Evolutionary conservation across 2,797 vertebrate genomes (phyloP), one percentile per base, ranked within the genome.

Genomic region (Gouania willdenowi): DNA sequence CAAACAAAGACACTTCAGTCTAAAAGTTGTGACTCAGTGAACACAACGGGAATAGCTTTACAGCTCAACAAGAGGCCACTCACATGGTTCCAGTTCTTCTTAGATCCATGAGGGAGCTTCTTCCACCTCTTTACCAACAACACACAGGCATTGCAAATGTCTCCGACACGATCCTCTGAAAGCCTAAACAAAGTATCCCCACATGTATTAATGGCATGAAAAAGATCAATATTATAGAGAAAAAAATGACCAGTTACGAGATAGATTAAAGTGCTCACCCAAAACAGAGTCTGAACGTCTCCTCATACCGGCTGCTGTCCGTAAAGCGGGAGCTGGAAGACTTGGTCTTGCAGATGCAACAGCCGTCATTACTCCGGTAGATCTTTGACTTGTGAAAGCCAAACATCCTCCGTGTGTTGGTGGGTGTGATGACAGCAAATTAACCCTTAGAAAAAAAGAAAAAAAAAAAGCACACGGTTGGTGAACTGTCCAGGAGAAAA

Each of bases 51-150:
- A n/a, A n/a, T n/a, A 25, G 8, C 7, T 4, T 2, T 4, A 4
- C 26, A 25, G 17, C 27, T 3, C 1, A 2, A 1, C 30, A 4
- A 13, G 1, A 4, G 6, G 4, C 29, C 8, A 63, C 83, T 62
- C 83, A 91, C 90, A 55, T 91, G 90, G 65, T 83, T 92, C 89
- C 90, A 92, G 77, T 91, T 91, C 72, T 90, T 91, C 69, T 91
- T 90, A 17, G 89, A 91, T 20, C 90, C 91, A 42, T 81, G 74
- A 1, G 91, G 90, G 5, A 91, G 75, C 52, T 91, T 92, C 57
- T 91, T 92, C 90, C 90, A 92, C 34, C 90, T 74, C 56, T 92
- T 92, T 20, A 92, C 90, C 24, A 92, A 63, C 22, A 92, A 55
- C 19, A 92, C 90, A 49, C 90, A 92, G 9, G 90, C 90, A 32